Evolutionary conservation across 2,888 invertebrate genomes (phyloP).

Genomic region (Syrista parreyssii): DNA sequence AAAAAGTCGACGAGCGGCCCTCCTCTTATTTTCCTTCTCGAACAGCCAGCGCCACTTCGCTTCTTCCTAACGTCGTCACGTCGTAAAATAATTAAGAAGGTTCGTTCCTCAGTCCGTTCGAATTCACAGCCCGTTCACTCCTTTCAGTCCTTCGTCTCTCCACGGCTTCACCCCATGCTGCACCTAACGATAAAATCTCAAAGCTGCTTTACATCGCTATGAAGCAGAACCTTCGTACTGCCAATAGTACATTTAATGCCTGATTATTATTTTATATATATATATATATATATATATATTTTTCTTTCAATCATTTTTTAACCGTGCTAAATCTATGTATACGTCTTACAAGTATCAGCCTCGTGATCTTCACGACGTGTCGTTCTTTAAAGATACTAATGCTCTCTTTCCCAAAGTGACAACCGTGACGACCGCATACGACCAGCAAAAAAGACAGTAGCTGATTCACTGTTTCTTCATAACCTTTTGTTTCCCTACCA

Average conservation of each 20-base stretch:
- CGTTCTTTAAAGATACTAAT: neutral
- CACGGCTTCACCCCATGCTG: neutral
- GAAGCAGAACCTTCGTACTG: too few species aligned
- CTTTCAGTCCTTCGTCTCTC: too few species aligned
- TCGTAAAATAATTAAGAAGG: slow-evolving; percentile 33
- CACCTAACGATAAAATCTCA: neutral
- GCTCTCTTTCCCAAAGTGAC: neutral
- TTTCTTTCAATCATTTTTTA: too few species aligned
- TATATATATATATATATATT: too few species aligned
- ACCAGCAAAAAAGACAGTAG: neutral
- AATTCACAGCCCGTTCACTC: slow-evolving; percentile 3
- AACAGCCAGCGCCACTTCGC: neutral
- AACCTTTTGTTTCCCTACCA: neutral
- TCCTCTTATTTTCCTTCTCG: neutral
- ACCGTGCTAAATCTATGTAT: neutral
- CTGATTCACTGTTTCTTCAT: neutral
- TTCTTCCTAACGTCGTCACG: slow-evolving; percentile 8
- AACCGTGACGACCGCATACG: neutral
- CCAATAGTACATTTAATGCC: too few species aligned
- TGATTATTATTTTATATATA: too few species aligned
- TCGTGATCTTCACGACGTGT: neutral
- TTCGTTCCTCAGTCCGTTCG: slow-evolving; percentile 7
- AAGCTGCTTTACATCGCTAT: neutral
- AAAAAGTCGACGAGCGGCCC: neutral
- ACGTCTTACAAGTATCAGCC: neutral